A percentile compares a stretch with the other conserved stretches of the same genome.
Evolutionary conservation across 1,140 invertebrate species (phyloP).

Genomic region (Calephelis nemesis): DNA sequence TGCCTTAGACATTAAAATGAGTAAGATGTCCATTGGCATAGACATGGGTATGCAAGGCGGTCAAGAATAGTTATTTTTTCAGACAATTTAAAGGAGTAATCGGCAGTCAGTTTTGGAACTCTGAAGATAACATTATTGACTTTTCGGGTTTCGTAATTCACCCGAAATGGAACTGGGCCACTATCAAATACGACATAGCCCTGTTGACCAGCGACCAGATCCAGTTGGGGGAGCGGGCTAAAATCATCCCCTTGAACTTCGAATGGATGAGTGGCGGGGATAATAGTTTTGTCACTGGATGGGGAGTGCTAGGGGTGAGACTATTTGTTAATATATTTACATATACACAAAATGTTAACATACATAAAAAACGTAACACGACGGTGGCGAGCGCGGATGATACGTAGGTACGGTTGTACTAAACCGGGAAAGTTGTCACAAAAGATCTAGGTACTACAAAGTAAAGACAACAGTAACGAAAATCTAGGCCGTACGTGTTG

Average conservation of each 20-base stretch:
- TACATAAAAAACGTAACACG: neutral
- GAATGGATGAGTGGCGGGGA: slow-evolving; percentile 28
- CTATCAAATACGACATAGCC: slow-evolving; percentile 41
- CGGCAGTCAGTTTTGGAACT: slow-evolving; percentile 41
- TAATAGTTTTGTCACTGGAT: slow-evolving; percentile 37
- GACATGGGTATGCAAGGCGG: no score
- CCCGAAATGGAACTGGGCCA: slow-evolving; percentile 26
- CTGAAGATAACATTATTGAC: slow-evolving; percentile 20
- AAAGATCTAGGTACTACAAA: no score
- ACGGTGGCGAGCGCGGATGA: no score
- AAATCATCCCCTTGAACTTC: slow-evolving; percentile 28
- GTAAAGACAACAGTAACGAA: no score
- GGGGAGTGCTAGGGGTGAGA: slow-evolving; percentile 42
- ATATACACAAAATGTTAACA: neutral
- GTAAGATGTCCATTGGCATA: neutral
- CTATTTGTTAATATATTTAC: neutral
- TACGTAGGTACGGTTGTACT: no score
- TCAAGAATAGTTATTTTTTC: neutral
- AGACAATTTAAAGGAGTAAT: slow-evolving; percentile 38
- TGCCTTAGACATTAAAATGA: no score
- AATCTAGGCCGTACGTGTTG: no score
- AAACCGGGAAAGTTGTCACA: no score
- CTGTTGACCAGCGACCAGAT: slow-evolving; percentile 31
- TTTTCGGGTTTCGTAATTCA: slow-evolving; percentile 36
- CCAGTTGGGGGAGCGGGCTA: slow-evolving; percentile 22